Base-by-base conservation (phyloP, 2,888 invertebrate species). In the Dyspetes luteomarginatus region DNA sequence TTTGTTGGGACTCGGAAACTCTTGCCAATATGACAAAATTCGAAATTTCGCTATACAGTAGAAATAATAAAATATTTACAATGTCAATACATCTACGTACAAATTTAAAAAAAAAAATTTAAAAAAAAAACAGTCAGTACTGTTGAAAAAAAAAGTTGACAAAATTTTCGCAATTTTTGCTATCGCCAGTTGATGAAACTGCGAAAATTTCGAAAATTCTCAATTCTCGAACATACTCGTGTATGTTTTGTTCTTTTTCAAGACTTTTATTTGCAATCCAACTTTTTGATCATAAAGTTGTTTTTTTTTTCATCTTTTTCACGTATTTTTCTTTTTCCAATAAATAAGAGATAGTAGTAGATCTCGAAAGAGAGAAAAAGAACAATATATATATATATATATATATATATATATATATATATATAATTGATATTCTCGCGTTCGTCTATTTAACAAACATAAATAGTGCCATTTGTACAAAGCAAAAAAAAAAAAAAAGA, bases 1-100 rank as follows among this genome's bases (percentile, higher is more conserved):
- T 4, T 17, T 15, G 26, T 30, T 17, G 30, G 56, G 5, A 30
- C n/a, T n/a, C 28, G 9, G 36, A 50, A 45, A 48, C 41, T 81
- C 78, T 72, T 82, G 81, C 82, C 83, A 86, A 85, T 82, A 78
- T 82, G 84, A 86, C 84, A 82, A 84, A 86, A 83, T 83, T 83
- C 30, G n/a, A 81, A 75, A 83, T 80, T 82, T 84, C 78, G 82
- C 83, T 87, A 83, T 84, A 86, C 81, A 85, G 79, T 89, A 89
- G 87, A 90, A 90, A 88, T 90, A 89, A 91, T 91, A 90, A 91
- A 36, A 90, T 91, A 91, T 91, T 85, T 90, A 90, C 90, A 73
- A 90, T 69, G 75, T 83, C 82, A 85, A 75, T 68, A 58, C 26
- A 65, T 75, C 64, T 78, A 75, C 85, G 84, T 85, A 79, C 67